phyloP scores from a whole-genome alignment of 2,113 vertebrate genomes.

The Centrocercus urophasianus region DNA sequence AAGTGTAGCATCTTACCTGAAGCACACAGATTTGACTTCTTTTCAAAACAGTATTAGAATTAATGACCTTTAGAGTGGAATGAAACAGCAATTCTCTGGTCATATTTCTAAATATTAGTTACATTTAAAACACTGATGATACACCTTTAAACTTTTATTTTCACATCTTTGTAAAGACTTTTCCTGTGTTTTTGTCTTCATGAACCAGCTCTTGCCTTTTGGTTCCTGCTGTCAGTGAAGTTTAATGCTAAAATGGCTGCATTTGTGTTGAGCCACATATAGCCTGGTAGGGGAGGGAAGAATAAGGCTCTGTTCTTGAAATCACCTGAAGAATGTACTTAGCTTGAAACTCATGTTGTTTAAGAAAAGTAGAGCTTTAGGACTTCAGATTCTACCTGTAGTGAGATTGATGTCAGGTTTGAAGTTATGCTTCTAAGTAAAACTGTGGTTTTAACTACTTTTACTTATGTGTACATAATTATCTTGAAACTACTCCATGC shows the following conservation, averaged over 20 bases:
- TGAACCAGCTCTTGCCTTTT: background rate
- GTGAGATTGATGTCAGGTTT: background rate
- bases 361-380: background rate
- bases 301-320: background rate
- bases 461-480: background rate
- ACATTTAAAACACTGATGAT: background rate
- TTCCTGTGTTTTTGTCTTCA: background rate
- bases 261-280: background rate
- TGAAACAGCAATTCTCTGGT: background rate
- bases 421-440: background rate
- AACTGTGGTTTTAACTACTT: background rate
- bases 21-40: background rate
- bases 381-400: background rate
- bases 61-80: background rate
- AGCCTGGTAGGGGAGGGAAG: background rate
- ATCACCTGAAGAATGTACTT: background rate
- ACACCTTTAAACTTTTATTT: background rate
- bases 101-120: background rate
- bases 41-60: background rate
- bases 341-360: background rate
- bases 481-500: background rate
- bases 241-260: background rate
- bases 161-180: background rate
- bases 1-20: background rate
- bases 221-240: accelerated